Evolutionary conservation across 2,888 invertebrate species (phyloP).

Genomic region (Anaspis maculata): DNA sequence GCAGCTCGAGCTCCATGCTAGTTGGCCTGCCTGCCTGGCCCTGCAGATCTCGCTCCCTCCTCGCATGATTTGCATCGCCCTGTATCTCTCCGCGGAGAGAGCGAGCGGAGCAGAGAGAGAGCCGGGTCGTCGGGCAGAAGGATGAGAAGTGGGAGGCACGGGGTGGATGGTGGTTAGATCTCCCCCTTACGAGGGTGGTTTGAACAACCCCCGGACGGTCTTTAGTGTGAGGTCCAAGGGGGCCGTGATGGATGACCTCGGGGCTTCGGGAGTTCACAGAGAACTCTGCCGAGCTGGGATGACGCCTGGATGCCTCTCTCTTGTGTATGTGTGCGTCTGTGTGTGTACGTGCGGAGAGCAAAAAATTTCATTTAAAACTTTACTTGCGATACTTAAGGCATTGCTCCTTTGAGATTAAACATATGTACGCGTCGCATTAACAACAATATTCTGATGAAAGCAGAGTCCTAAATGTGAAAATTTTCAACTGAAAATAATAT

Average conservation of each 20-base stretch:
- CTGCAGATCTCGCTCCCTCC: no score
- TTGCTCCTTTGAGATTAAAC: constrained; percentile 33
- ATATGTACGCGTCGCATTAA: no score
- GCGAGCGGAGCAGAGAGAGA: constrained; percentile 19
- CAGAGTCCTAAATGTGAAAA: no score
- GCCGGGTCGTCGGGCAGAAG: constrained; percentile 23
- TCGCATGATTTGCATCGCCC: constrained; percentile 2
- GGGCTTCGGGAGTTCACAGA: constrained; percentile 31
- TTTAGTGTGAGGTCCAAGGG: constrained; percentile 35
- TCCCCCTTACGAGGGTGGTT: constrained; percentile 28
- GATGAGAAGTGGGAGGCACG: constrained; percentile 27
- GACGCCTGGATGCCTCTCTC: no score
- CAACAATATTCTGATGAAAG: no score
- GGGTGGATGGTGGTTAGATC: constrained; percentile 13
- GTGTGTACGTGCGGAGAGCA: constrained; percentile 12
- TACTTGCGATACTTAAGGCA: constrained; percentile 31
- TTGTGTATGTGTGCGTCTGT: no score
- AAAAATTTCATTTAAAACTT: constrained; percentile 31
- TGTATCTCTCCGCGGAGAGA: constrained; percentile 9
- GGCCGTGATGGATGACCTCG: constrained; percentile 44
- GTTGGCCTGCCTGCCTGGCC: constrained; percentile 16
- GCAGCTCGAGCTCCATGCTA: no score
- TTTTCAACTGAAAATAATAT: no score
- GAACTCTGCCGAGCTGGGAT: constrained; percentile 22
- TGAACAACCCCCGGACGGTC: constrained; percentile 24